Base-by-base conservation (phyloP, 2,113 vertebrate species). In the Forbesichthys agassizii region DNA sequence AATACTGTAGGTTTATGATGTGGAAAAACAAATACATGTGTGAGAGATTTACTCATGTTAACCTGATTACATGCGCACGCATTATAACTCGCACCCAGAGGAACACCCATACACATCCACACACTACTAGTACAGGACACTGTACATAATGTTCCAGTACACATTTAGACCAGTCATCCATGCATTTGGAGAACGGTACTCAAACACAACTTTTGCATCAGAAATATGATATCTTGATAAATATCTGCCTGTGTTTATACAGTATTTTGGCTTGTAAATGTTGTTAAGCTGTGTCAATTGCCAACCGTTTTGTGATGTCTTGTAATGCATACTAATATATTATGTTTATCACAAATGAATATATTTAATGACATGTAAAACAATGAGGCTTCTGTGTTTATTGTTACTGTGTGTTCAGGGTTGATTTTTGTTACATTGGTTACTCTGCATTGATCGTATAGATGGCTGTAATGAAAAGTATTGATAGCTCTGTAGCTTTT, bases 301-400 rank as follows among this genome's bases (percentile, higher is more conserved):
- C 94, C 91, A 91, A 92, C 90, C 88, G 90, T 92, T 93, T 92
- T 93, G 61, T 93, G 91, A 92, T 94, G 94, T 94, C 94, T 93
- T 94, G 94, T 95, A 92, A 95, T 94, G 91, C 94, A 93, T 97
- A 98, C 97, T 98, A 98, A 98, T 98, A 98, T 98, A 98, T 98
- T 96, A 96, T 95, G 95, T 95, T 96, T 96, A 96, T 98, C 95
- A 95, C 95, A 98, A 97, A 97, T 96, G 96, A 97, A 97, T 96
- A 97, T 98, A 98, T 98, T 98, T 98, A 98, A 98, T 97, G 94
- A 96, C 93, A 94, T 88, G 89, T 93, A 92, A 92, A 92, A 88
- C 92, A 89, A 93, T 94, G 94, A 95, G 94, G 91, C 93, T 94
- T 88, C 93, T 92, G 90, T 93, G 94, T 65, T 85, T 84, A 82